phyloP scores from a whole-genome alignment of 2,797 vertebrate genomes.

The Pogoniulus pusillus region DNA sequence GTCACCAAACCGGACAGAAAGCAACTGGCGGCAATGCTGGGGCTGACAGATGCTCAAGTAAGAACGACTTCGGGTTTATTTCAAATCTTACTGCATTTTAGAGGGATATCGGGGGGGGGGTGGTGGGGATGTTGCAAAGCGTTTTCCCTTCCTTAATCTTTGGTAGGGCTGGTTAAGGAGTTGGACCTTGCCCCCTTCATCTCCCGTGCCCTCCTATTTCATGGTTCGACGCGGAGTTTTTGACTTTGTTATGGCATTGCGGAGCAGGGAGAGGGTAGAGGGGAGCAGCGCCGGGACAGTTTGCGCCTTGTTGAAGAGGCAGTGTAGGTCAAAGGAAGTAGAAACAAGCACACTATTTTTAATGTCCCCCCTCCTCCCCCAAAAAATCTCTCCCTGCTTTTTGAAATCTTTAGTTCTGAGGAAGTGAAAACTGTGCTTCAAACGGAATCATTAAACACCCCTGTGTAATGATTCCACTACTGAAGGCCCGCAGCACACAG shows the following conservation, averaged over 20 bases:
- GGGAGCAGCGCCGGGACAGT: background rate
- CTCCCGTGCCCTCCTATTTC: fast-evolving
- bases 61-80: background rate
- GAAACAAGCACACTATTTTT: constrained; percentile 36
- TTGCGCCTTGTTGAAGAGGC: background rate
- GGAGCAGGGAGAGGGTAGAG: background rate
- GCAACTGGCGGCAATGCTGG: constrained; percentile 96
- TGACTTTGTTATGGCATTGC: constrained; percentile 44
- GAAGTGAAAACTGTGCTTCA: constrained; percentile 81
- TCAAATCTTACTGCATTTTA: background rate
- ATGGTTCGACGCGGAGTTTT: fast-evolving
- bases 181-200: background rate
- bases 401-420: constrained; percentile 73
- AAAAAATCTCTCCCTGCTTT: constrained; percentile 40
- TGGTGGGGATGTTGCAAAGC: background rate
- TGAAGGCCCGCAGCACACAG: background rate
- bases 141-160: background rate
- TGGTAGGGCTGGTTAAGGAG: background rate
- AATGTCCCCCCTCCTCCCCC: background rate
- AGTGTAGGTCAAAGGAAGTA: constrained; percentile 61
- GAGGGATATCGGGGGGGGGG: background rate
- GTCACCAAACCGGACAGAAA: constrained; percentile 98
- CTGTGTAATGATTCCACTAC: constrained; percentile 36
- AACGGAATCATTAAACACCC: constrained; percentile 65
- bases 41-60: constrained; percentile 97